A percentile compares a stretch with the other conserved stretches of the same genome.
Conservation (phyloP, 2,113 vertebrate genomes). For the Chlamydotis undulata region DNA sequence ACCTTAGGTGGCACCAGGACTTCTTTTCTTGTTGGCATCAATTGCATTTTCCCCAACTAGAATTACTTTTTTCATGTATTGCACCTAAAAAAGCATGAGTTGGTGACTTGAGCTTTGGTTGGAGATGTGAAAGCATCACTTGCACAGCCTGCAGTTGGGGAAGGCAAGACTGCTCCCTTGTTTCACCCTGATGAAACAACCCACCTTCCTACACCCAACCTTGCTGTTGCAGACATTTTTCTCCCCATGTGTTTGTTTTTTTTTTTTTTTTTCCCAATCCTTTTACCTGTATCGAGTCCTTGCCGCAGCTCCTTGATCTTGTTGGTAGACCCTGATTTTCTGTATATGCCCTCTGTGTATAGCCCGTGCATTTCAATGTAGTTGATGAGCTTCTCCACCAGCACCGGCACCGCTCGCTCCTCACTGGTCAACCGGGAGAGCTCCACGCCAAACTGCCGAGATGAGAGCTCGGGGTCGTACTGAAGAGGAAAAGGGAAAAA, state of each 20-base stretch:
- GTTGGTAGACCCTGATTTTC: slow-evolving; percentile 95
- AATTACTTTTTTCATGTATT: neutral
- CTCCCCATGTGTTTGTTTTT: fast-evolving
- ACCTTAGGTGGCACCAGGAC: neutral
- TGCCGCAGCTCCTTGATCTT: slow-evolving; percentile 96
- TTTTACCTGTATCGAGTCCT: slow-evolving; percentile 89
- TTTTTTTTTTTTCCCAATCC: too few species aligned
- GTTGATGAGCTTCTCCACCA: slow-evolving; percentile 97
- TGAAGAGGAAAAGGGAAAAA: slow-evolving; percentile 47
- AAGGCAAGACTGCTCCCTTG: neutral
- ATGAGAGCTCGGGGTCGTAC: slow-evolving; percentile 92
- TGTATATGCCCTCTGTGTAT: slow-evolving; percentile 97
- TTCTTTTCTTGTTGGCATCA: neutral
- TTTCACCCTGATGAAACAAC: fast-evolving
- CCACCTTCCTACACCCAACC: neutral
- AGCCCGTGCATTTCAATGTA: slow-evolving; percentile 99
- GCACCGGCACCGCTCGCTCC: slow-evolving; percentile 89
- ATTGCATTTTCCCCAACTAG: neutral
- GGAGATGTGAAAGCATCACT: neutral
- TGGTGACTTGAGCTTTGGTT: neutral
- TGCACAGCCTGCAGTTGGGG: fast-evolving
- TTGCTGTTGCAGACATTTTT: neutral
- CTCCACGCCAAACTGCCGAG: slow-evolving; percentile 94
- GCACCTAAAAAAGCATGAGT: neutral
- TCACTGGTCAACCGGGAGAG: slow-evolving; percentile 92